Base-by-base conservation (phyloP, 2,113 vertebrate species). In the Arenaria interpres region DNA sequence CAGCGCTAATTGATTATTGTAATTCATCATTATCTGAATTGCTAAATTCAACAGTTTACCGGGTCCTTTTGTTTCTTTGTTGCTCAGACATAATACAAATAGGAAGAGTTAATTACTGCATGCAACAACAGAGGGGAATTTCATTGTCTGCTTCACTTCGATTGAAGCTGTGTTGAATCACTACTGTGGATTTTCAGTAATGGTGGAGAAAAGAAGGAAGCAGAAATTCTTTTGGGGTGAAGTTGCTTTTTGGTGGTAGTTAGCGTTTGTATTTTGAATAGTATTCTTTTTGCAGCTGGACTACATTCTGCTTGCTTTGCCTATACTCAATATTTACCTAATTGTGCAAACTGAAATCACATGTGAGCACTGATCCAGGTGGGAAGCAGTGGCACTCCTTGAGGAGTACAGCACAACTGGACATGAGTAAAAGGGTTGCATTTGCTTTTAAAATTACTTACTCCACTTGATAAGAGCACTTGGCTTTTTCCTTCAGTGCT, bases 51-150 rank as follows among this genome's bases (percentile, higher is more conserved):
- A 84, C 78, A 93, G 56, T 85, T 97, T 86, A 78, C 50, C 3
- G 0, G 71, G 54, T 76, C 53, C 50, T 92, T 82, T 86, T 95
- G 66, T 91, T 89, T 95, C 88, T 90, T 89, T 92, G 78, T 92
- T 87, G 74, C 39, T 87, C 69, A n/a, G 72, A 54, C 83, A 90
- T 90, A 90, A 94, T 92, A 82, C 71, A 96, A 81, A 82, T n/a
- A 53, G 88, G 59, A 97, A 95, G 97, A 97, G 76, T 97, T 97
- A 98, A 96, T 98, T 97, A 97, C 94, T 94, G 93, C 67, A 37
- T 87, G 51, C 53, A 60, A 59, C 85, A 94, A 85, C 62, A 90
- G 83, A 87, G 88, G 32, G 17, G 1, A 59, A 88, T 95, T 90
- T 93, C 73, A 94, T 96, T 94, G 84, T 66, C 45, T 89, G n/a